These are phyloP conservation scores for Heterodera schachtii DNA, from an alignment of 1,140 invertebrate genomes.

Conservation along the genomic window DNA sequence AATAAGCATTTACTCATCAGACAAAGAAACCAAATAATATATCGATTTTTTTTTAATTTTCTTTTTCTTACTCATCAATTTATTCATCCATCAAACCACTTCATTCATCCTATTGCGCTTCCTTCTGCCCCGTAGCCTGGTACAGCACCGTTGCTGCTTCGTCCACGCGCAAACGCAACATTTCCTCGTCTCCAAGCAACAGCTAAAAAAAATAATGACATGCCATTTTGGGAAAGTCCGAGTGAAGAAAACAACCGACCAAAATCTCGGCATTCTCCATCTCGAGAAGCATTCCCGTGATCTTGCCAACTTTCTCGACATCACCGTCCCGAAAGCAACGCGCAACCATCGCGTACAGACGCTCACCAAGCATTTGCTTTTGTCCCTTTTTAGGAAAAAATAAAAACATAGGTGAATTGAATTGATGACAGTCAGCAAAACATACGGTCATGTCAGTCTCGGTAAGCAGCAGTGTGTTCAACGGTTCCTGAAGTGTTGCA, in stretches of 20 bases:
- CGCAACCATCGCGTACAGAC: constrained; percentile 19
- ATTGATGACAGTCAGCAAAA: constrained; percentile 3
- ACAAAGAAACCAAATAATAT: background rate
- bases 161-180: constrained; percentile 84
- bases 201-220: constrained; percentile 74
- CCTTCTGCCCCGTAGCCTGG: background rate
- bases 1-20: no score
- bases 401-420: no score
- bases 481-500: constrained; percentile 78
- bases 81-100: no score
- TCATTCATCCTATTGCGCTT: background rate
- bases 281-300: constrained; percentile 98
- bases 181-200: constrained; percentile 95
- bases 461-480: constrained; percentile 92
- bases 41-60: background rate
- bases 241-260: background rate
- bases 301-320: constrained; percentile 81
- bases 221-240: background rate
- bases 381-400: no score
- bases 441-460: constrained; percentile 78
- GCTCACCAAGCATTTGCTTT: constrained; percentile 14
- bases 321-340: constrained; percentile 72
- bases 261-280: constrained; percentile 90
- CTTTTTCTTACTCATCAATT: background rate
- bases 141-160: constrained; percentile 57